Conservation (phyloP, 2,888 invertebrate species). For the Macrosoma leucophasiata region DNA sequence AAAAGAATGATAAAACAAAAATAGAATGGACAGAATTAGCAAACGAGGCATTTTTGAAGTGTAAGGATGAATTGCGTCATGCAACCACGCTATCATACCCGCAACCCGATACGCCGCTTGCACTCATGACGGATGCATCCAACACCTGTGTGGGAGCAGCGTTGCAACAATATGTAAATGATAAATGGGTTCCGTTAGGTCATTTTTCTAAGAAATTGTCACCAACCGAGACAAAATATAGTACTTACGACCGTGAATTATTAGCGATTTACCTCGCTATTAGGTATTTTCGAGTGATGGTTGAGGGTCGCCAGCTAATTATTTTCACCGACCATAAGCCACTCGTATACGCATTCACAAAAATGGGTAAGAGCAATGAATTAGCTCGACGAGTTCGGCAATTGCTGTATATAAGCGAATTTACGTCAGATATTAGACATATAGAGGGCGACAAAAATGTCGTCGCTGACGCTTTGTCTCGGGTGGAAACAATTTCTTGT, state of each 20-base stretch:
- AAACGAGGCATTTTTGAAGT: no score
- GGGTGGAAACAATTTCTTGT: conserved; percentile 12
- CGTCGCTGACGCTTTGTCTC: conserved; percentile 18
- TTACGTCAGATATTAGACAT: conserved; percentile 9
- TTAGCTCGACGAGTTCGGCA: conserved; percentile 10
- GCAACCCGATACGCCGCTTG: no score
- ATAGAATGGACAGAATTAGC: no score
- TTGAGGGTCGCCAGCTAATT: conserved; percentile 11
- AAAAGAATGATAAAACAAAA: no score
- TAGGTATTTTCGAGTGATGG: conserved; percentile 9
- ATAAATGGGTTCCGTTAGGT: conserved; percentile 14
- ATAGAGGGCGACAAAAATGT: no score
- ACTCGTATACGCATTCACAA: conserved; percentile 3
- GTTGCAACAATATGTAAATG: no score
- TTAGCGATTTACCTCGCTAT: conserved; percentile 17
- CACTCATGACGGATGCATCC: no score
- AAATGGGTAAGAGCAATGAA: no score
- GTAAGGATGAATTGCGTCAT: no score
- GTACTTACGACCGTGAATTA: conserved; percentile 19
- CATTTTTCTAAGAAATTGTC: conserved; percentile 18
- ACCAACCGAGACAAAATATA: conserved; percentile 11
- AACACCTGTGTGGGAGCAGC: no score
- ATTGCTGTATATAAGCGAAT: conserved; percentile 13
- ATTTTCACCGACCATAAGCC: conserved; percentile 14
- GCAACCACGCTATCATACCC: no score